Evolutionary conservation across 2,888 invertebrate genomes (phyloP).

Genomic region (Caenorhabditis virilis): DNA sequence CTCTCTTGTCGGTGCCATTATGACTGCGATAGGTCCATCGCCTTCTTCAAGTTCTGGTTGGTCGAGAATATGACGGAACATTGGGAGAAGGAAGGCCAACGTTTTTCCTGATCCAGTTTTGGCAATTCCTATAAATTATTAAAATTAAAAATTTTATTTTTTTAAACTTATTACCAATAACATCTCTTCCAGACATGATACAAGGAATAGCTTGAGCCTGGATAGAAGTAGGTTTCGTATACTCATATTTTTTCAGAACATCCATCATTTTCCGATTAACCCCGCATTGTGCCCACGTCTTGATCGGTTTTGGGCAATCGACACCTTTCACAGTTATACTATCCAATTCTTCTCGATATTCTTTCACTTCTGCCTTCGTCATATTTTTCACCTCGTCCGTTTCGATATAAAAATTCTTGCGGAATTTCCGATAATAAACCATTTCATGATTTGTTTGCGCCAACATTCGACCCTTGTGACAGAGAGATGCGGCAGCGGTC

Average conservation of each 20-base stretch:
- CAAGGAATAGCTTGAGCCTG: constrained; percentile 89
- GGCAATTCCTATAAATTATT: no score
- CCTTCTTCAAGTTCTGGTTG: constrained; percentile 91
- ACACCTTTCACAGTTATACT: constrained; percentile 78
- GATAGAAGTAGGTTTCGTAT: constrained; percentile 97
- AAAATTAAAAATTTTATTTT: no score
- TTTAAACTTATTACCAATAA: no score
- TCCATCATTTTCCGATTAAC: constrained; percentile 93
- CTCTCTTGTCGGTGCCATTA: constrained; percentile 97
- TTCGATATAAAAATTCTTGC: constrained; percentile 95
- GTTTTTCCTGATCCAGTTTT: constrained; percentile 99
- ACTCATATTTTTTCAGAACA: constrained; percentile 81
- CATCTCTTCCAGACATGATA: constrained; percentile 82
- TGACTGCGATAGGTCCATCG: constrained; percentile 93
- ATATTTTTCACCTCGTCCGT: constrained; percentile 88
- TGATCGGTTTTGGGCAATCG: constrained; percentile 81
- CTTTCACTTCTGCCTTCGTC: constrained; percentile 77
- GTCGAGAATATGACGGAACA: constrained; percentile 94
- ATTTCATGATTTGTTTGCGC: constrained; percentile 85
- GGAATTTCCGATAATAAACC: constrained; percentile 85
- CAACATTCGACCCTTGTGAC: constrained; percentile 72
- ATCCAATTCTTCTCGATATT: constrained; percentile 79
- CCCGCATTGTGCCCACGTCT: constrained; percentile 97
- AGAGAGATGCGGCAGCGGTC: constrained; percentile 57
- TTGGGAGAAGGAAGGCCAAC: constrained; percentile 92